Base-by-base conservation (phyloP, 2,113 vertebrate species). In the Penelope pileata region DNA sequence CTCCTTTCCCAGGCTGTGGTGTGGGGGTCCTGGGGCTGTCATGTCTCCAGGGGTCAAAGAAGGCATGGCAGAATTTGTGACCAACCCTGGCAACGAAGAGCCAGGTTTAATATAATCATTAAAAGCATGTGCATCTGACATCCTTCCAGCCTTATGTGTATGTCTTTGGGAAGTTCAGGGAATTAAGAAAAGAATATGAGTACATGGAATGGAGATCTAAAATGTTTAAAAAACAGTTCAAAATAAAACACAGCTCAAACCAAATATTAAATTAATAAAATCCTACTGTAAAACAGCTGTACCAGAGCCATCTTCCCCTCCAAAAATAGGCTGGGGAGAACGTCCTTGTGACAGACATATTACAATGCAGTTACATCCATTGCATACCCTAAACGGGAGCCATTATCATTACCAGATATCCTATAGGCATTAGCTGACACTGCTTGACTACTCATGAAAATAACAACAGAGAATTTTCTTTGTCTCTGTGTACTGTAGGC, bases 1-100 rank as follows among this genome's bases (percentile, higher is more conserved):
- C 23, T 75, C 12, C 32, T 62, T 38, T 14, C 13, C 34, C 50
- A 80, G 58, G 48, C 5, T 12, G 16, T 0, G 1, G 21, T 0
- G 0, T 22, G 18, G 10, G 27, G 8, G 24, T 17, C 42, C 29
- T 0, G 1, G 56, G 34, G 34, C 15, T 86, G 24, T 10, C 3
- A 0, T 2, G 40, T 38, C n/a, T 63, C 14, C 9, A 16, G 27
- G 13, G 26, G 5, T 40, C 47, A 45, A 45, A 63, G 40, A 63
- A 6, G 1, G n/a, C 40, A 59, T 26, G 17, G 15, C 26, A 74
- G 45, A 74, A 29, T 19, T 70, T 62, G 30, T 34, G n/a, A 86
- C 40, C 42, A 16, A 26, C 45, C 0, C 0, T 34, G 19, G 7
- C 48, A 80, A 38, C 19, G 32, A 26, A 75, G 40, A 22, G 40